Evolutionary conservation across 37 sponge, comb jelly and placozoan species (phyloP).

Genomic region (Crambe crambe): DNA sequence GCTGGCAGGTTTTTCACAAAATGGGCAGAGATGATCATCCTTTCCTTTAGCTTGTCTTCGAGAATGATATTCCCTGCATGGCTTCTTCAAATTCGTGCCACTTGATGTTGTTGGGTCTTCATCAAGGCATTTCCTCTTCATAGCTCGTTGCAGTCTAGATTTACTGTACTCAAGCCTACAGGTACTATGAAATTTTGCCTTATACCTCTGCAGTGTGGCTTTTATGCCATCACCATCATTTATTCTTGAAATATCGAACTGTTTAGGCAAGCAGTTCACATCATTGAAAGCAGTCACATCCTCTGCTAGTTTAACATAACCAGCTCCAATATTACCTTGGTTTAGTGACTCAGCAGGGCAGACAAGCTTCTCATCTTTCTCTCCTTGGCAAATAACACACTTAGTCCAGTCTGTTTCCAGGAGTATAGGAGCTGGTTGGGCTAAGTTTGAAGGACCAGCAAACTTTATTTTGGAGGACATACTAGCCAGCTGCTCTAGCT

Average conservation of each 20-base stretch:
- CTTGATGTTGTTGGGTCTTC: background rate
- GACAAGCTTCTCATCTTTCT: background rate
- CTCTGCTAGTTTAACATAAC: background rate
- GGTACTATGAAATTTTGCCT: background rate
- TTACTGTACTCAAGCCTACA: background rate
- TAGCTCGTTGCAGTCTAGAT: background rate
- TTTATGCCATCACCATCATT: background rate
- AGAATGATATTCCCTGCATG: background rate
- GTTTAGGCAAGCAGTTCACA: constrained; percentile 2
- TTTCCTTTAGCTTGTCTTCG: background rate
- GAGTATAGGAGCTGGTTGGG: background rate
- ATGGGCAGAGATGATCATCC: background rate
- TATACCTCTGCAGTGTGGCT: background rate
- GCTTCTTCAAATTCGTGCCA: background rate
- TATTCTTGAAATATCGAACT: background rate
- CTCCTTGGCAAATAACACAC: background rate
- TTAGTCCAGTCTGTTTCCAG: background rate
- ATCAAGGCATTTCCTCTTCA: background rate
- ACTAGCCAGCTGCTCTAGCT: background rate
- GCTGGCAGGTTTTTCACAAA: constrained; percentile 2
- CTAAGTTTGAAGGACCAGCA: background rate
- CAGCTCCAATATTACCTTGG: background rate
- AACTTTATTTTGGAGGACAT: background rate
- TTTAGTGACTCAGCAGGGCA: background rate
- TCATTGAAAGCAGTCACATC: background rate